Evolutionary conservation across 2,113 vertebrate genomes (phyloP).

Genomic region (Sturnus vulgaris): DNA sequence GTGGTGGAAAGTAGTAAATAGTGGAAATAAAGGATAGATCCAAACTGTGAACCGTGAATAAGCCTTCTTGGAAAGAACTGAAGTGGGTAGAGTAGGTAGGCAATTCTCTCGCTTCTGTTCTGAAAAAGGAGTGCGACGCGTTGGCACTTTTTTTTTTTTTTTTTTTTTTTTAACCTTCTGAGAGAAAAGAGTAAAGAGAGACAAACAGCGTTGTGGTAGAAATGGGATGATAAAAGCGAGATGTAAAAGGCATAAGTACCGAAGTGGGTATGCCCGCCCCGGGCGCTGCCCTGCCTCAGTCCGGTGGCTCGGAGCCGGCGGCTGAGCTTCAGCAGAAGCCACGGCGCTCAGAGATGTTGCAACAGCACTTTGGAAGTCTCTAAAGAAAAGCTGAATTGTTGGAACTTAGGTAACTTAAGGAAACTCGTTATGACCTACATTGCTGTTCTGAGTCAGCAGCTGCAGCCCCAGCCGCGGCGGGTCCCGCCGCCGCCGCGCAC

Average conservation of each 20-base stretch:
- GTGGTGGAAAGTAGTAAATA: background rate
- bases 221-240: background rate
- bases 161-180: background rate
- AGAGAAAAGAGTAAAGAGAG: background rate
- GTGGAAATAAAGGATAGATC: background rate
- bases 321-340: background rate
- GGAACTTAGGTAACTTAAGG: background rate
- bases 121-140: background rate
- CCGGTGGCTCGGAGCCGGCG: background rate
- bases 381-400: slow-evolving; percentile 11
- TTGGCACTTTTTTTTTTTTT: background rate
- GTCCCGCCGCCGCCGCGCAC: background rate
- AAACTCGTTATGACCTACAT: slow-evolving; percentile 34
- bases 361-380: background rate
- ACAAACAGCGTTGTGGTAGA: background rate
- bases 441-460: slow-evolving; percentile 33
- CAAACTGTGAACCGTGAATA: background rate
- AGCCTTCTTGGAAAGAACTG: background rate
- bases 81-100: background rate
- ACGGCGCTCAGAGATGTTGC: background rate
- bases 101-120: background rate
- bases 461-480: background rate
- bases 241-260: background rate
- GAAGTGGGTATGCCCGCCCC: background rate
- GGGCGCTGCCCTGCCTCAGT: background rate